Evolutionary conservation across 2,888 invertebrate species (phyloP).

Genomic region (Tineola bisselliella): DNA sequence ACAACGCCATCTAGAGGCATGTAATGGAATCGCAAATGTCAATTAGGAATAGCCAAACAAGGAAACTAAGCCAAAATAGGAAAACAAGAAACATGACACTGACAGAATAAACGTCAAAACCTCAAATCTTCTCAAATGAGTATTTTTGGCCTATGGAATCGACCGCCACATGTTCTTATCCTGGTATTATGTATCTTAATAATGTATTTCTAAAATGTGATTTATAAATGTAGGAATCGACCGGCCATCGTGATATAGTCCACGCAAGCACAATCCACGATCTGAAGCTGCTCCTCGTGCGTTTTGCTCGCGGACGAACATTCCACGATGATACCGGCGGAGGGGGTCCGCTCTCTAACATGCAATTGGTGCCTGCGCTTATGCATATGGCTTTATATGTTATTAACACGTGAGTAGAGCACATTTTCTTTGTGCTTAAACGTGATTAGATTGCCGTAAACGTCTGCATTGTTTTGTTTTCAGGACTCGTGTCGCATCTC

Average conservation of each 20-base stretch:
- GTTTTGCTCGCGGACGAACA: slow-evolving; percentile 93
- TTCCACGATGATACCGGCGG: slow-evolving; percentile 99
- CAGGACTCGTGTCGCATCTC: slow-evolving; percentile 76
- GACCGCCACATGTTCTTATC: no score
- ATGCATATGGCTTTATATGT: slow-evolving; percentile 95
- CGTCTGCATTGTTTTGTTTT: not conserved
- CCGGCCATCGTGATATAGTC: slow-evolving; percentile 79
- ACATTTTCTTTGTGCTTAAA: not conserved
- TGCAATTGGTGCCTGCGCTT: slow-evolving; percentile 95
- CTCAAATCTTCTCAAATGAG: no score
- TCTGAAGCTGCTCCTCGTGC: slow-evolving; percentile 84
- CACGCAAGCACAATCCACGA: slow-evolving; percentile 90
- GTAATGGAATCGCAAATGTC: no score
- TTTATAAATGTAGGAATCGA: slow-evolving; percentile 65
- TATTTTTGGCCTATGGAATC: no score
- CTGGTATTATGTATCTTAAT: no score
- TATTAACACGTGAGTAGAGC: slow-evolving; percentile 76
- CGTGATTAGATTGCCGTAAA: no score
- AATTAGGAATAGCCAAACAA: no score
- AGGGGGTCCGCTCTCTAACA: slow-evolving; percentile 95
- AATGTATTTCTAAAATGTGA: no score
- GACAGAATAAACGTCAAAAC: no score
- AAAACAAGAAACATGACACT: no score
- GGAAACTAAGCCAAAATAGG: no score
- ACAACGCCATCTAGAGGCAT: no score